These are phyloP conservation scores for Lophura nycthemera DNA, from an alignment of 2,113 vertebrate genomes.

Conservation along the genomic window DNA sequence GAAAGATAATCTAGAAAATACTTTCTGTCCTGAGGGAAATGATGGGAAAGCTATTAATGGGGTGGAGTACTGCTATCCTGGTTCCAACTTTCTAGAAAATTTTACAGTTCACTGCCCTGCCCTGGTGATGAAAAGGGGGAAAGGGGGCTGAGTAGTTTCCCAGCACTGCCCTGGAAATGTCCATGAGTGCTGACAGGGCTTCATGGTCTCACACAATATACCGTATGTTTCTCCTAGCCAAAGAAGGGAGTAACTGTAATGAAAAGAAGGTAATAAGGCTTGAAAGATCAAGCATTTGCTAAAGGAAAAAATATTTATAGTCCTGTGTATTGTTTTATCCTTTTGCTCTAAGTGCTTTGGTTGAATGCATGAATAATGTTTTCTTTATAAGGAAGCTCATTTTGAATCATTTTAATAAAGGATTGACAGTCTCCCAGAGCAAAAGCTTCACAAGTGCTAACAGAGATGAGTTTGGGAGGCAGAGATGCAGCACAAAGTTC, in stretches of 20 bases:
- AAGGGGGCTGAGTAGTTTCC: slow-evolving; percentile 20
- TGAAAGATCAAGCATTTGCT: neutral
- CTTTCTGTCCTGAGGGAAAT: neutral
- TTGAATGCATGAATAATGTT: neutral
- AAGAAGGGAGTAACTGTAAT: neutral
- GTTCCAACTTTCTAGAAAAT: neutral
- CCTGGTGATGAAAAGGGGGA: slow-evolving; percentile 22
- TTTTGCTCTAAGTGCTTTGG: neutral
- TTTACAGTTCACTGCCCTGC: slow-evolving; percentile 16
- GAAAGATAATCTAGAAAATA: slow-evolving; percentile 35
- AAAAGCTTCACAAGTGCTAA: neutral
- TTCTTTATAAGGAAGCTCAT: neutral
- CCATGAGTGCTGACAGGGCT: neutral
- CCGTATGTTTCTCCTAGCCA: neutral
- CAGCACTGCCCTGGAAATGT: neutral
- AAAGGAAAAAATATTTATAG: neutral
- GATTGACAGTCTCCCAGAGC: neutral
- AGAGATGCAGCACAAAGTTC: neutral
- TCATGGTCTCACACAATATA: neutral
- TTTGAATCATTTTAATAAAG: neutral
- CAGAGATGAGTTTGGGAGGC: neutral
- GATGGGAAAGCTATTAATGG: slow-evolving; percentile 9
- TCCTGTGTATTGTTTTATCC: neutral
- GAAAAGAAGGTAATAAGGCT: neutral
- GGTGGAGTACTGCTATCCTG: slow-evolving; percentile 19